Conservation (phyloP, 1,140 invertebrate species). For the Dolichoris vasculosae region DNA sequence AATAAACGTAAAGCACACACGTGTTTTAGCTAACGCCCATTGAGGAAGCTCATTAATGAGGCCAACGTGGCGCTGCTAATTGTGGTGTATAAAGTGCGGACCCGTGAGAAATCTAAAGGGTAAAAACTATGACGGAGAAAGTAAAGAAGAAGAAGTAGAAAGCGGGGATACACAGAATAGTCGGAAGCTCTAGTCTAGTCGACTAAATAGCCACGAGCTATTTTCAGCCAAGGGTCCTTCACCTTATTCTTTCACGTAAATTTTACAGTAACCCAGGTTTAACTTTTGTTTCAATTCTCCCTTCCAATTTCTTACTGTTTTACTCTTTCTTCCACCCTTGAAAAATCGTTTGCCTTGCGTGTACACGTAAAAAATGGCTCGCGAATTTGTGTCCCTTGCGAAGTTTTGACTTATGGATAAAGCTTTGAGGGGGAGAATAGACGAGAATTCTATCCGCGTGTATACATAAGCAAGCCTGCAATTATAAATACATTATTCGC, state of each 20-base stretch:
- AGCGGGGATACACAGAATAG: too few relatives aligned
- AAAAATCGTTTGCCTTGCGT: not conserved
- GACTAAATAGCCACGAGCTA: conserved; percentile 62
- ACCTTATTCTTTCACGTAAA: conserved; percentile 56
- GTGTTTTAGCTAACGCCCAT: conserved; percentile 12
- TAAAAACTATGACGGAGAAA: conserved; percentile 15
- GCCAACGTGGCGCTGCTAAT: not conserved
- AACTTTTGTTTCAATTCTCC: not conserved
- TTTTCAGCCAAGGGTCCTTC: conserved; percentile 58
- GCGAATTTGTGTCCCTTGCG: not conserved
- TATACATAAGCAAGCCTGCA: not conserved
- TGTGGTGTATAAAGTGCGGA: conserved; percentile 51
- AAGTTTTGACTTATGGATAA: not conserved
- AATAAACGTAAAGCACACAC: conserved; percentile 22
- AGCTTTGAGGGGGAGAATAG: not conserved
- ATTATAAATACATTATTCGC: conserved; percentile 36
- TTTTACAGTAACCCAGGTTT: conserved; percentile 39
- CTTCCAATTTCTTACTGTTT: not conserved
- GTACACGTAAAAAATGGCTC: conserved; percentile 14
- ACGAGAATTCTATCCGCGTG: not conserved
- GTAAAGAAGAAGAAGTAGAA: not conserved
- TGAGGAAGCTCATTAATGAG: conserved; percentile 41
- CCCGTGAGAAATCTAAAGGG: conserved; percentile 17
- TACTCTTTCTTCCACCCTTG: not conserved
- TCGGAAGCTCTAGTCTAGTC: conserved; percentile 43